phyloP scores from a whole-genome alignment of 2,113 vertebrate genomes.

The Lepus timidus region DNA sequence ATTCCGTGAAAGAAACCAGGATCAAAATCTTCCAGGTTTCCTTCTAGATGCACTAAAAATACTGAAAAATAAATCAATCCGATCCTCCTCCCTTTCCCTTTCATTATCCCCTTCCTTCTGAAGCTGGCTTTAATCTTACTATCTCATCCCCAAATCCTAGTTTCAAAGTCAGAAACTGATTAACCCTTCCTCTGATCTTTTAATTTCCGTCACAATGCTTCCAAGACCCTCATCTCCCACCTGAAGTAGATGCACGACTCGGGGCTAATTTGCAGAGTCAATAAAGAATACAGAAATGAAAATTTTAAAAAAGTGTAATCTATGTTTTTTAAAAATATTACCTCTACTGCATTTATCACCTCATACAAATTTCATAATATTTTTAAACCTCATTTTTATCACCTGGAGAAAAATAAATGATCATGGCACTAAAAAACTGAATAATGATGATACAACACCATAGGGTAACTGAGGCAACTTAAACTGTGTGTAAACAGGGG shows the following conservation, averaged over 20 bases:
- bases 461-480: neutral
- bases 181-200: neutral
- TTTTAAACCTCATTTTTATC: constrained; percentile 48
- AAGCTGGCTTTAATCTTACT: constrained; percentile 24
- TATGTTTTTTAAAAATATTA: neutral
- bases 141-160: neutral
- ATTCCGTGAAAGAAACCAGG: neutral
- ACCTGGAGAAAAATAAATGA: constrained; percentile 35
- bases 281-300: neutral
- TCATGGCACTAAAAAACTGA: neutral
- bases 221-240: neutral
- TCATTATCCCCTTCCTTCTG: neutral
- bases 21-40: neutral
- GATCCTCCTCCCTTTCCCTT: neutral
- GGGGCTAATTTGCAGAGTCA: neutral
- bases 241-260: neutral
- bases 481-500: neutral
- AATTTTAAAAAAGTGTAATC: neutral
- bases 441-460: neutral
- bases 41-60: neutral
- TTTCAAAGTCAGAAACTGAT: neutral
- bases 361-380: constrained; percentile 8
- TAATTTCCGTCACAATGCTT: neutral
- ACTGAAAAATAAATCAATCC: neutral
- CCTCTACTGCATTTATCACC: neutral